Evolutionary conservation across 2,888 invertebrate genomes (phyloP), one percentile per base, ranked within the genome.

Genomic region (Megamerina dolium): DNA sequence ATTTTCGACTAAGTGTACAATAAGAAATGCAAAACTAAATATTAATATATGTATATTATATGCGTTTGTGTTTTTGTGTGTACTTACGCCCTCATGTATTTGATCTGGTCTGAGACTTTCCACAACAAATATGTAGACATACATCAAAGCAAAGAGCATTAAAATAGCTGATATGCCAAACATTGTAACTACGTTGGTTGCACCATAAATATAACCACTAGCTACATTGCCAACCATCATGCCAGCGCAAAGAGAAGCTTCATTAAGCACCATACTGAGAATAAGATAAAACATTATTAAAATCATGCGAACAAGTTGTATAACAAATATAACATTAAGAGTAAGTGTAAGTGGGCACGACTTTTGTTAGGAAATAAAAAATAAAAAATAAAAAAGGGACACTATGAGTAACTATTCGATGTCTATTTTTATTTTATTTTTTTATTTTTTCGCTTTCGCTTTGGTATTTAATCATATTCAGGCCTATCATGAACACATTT

Each of bases 251-350:
- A 82, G 67, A 0, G 75, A 65, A 1, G 75, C 78, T 58, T 84
- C 81, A 49, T 84, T 63, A 27, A 80, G 55, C 3, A 78, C 79
- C 77, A 83, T 79, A 64, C 83, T 82, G 63, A 8, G 10, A 23
- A 23, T 23, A 23, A 8, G 10, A 23, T n/a, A n/a, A n/a, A n/a
- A n/a, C n/a, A n/a, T n/a, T n/a, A n/a, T n/a, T n/a, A n/a, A n/a
- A n/a, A n/a, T n/a, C n/a, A n/a, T n/a, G n/a, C n/a, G n/a, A n/a
- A n/a, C n/a, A n/a, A n/a, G n/a, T n/a, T n/a, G n/a, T n/a, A n/a
- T n/a, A n/a, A n/a, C n/a, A n/a, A n/a, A n/a, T n/a, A n/a, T n/a
- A n/a, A n/a, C n/a, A n/a, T n/a, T n/a, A n/a, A n/a, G n/a, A n/a
- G n/a, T n/a, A n/a, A n/a, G n/a, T n/a, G n/a, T n/a, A n/a, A n/a